Base-by-base conservation (phyloP, 2,113 vertebrate species). In the Oenanthe melanoleuca region DNA sequence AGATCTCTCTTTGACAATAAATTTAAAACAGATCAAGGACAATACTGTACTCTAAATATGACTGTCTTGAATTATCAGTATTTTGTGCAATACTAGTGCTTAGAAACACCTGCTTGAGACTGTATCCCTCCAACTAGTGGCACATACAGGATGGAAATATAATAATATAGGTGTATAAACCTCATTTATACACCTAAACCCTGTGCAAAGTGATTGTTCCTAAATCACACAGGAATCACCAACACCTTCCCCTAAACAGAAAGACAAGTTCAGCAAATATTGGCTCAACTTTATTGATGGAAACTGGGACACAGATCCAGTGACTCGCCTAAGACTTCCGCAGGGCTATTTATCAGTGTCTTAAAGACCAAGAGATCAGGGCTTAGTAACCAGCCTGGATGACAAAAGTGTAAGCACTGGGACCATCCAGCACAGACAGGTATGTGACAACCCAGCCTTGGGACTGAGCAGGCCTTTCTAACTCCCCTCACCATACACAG, bases 231-330 rank as follows among this genome's bases (percentile, higher is more conserved):
- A 25, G 16, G 17, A 75, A 59, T 47, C 28, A 23, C 19, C 38
- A 74, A 24, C 16, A 26, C 12, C 33, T 55, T 73, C 17, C 38
- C 33, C 38, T 85, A 70, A 91, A 38, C 4, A 90, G 64, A 86
- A 80, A 50, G 45, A 33, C 34, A 63, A 73, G 31, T 78, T 75
- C 53, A 79, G 63, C 53, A 91, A 89, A 55, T 37, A 66, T n/a
- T 55, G 77, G 31, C 60, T 81, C 65, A 78, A 29, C 37, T 92
- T 77, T 33, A 56, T 37, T 49, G 90, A 33, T 17, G 72, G 90
- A 92, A 96, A 96, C 56, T 95, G 88, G 82, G 93, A 56, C 92
- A 86, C 34, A 93, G 92, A 81, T 88, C 3, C 33, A 84, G 38
- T 13, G 42, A 49, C 82, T 86, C 40, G 71, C 67, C 75, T 94